Evolutionary conservation across 2,888 invertebrate genomes (phyloP).

Genomic region (Xanthia togata): DNA sequence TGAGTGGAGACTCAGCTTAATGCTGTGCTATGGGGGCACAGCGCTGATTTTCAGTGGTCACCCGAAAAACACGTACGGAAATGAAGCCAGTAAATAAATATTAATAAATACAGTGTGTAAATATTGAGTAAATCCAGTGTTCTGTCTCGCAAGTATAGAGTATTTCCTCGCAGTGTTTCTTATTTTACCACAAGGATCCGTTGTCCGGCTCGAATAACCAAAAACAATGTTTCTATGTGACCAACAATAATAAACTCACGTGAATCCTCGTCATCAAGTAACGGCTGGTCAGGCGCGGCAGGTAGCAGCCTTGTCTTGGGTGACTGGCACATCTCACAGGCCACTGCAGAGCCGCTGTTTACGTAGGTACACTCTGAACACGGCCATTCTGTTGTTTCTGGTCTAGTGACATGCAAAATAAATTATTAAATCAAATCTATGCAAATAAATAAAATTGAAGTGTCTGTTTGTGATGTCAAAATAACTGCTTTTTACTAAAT

Average conservation of each 20-base stretch:
- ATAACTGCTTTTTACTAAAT: too few species aligned
- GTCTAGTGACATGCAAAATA: neutral
- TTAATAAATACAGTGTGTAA: too few species aligned
- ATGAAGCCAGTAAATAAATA: too few species aligned
- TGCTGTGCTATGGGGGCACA: too few species aligned
- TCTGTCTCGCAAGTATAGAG: too few species aligned
- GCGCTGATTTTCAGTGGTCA: too few species aligned
- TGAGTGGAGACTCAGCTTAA: too few species aligned
- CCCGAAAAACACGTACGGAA: too few species aligned
- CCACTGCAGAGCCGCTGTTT: slow-evolving; percentile 90
- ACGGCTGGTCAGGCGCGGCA: slow-evolving; percentile 77
- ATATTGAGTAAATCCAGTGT: too few species aligned
- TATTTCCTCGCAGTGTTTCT: neutral
- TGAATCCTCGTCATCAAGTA: slow-evolving; percentile 79
- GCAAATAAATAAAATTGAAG: too few species aligned
- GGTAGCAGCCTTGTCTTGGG: slow-evolving; percentile 81
- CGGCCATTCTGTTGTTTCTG: slow-evolving; percentile 91
- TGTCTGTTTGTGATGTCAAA: too few species aligned
- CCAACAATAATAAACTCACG: slow-evolving; percentile 70
- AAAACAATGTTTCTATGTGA: neutral
- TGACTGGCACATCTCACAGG: slow-evolving; percentile 95
- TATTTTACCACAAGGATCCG: neutral
- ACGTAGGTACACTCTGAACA: slow-evolving; percentile 95
- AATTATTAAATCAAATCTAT: neutral
- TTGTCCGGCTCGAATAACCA: neutral